These are phyloP conservation scores for Lethenteron camtschaticum DNA, from an alignment of 2,113 vertebrate species.

Conservation along the genomic window DNA sequence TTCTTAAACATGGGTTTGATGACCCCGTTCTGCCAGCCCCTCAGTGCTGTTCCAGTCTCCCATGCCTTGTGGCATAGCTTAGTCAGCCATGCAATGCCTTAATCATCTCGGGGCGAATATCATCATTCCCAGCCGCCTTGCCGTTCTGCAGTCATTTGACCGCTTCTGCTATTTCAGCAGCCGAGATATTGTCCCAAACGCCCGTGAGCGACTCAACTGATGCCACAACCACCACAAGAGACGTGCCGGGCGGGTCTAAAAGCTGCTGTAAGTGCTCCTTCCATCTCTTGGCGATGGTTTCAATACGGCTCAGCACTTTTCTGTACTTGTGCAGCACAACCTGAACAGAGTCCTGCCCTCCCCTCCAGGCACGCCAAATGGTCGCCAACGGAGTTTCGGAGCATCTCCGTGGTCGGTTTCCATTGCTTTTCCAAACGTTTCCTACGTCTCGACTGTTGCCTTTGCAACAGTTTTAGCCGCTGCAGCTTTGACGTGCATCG, in stretches of 20 bases:
- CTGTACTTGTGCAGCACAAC: too few relatives aligned
- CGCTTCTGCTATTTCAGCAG: conserved; percentile 2
- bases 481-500: too few relatives aligned
- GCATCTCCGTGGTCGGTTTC: too few relatives aligned
- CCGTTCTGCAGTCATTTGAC: neutral
- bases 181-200: neutral
- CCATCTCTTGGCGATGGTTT: neutral
- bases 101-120: conserved; percentile 3
- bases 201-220: neutral
- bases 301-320: too few relatives aligned
- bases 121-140: neutral
- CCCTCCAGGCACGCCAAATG: too few relatives aligned
- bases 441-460: too few relatives aligned
- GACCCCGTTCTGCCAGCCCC: neutral
- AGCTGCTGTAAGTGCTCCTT: neutral
- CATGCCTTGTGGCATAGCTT: neutral
- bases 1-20: conserved; percentile 2
- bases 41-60: neutral
- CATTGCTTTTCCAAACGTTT: too few relatives aligned
- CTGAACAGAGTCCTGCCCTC: too few relatives aligned
- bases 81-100: conserved; percentile 5
- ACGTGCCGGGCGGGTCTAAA: neutral
- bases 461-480: too few relatives aligned
- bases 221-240: neutral
- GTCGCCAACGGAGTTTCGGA: too few relatives aligned